Evolutionary conservation across 2,888 invertebrate species (phyloP).

Genomic region (Coelogynopora nodosa): DNA sequence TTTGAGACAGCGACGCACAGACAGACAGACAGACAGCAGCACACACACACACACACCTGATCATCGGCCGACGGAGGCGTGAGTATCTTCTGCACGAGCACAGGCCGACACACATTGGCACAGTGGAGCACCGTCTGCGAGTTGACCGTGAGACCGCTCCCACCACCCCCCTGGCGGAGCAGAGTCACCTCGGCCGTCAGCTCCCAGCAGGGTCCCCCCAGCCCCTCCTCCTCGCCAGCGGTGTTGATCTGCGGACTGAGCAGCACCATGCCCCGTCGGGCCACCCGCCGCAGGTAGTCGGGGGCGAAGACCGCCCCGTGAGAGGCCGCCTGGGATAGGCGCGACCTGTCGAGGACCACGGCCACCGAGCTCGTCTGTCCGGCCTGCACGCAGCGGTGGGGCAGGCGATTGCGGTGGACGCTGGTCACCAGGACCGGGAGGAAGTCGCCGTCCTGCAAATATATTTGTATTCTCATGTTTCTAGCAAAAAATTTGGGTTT

Average conservation of each 20-base stretch:
- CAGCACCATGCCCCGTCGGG: not conserved
- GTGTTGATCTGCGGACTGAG: not conserved
- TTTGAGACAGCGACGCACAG: too few relatives aligned
- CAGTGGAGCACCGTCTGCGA: not conserved
- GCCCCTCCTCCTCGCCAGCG: not conserved
- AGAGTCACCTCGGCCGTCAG: not conserved
- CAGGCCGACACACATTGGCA: not conserved
- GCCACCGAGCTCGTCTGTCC: conserved; percentile 84
- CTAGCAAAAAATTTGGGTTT: too few relatives aligned
- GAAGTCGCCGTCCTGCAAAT: conserved; percentile 66
- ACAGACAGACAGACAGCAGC: too few relatives aligned
- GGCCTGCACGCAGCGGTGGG: conserved; percentile 79
- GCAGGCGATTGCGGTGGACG: conserved; percentile 84
- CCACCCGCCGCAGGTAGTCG: not conserved
- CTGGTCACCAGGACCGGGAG: conserved; percentile 74
- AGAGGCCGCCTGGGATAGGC: not conserved
- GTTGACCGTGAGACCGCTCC: not conserved
- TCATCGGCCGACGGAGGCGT: too few relatives aligned
- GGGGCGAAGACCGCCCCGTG: not conserved
- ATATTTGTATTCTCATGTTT: too few relatives aligned
- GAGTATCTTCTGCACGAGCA: not conserved
- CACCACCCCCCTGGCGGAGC: not conserved
- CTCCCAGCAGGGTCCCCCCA: not conserved
- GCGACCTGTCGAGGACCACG: conserved; percentile 1
- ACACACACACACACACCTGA: not conserved